Base-by-base conservation (phyloP, 2,113 vertebrate species). In the Microcebus jonahi region DNA sequence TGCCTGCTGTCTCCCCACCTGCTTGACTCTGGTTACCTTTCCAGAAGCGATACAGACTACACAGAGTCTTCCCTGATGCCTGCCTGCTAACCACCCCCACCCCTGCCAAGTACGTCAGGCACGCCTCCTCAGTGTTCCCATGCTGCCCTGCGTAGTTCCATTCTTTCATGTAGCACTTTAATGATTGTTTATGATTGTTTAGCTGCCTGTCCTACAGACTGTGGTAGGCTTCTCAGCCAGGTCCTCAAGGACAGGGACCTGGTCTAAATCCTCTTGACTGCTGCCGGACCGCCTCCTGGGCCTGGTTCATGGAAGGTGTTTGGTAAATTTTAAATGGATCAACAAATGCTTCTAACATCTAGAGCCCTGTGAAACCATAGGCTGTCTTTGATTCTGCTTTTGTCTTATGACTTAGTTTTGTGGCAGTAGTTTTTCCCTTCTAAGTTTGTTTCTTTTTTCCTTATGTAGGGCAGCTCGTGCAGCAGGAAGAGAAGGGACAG, bases 401-500 rank as follows among this genome's bases (percentile, higher is more conserved):
- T 87, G 13, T 67, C 5, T 48, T 29, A 4, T 80, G 83, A 70
- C n/a, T 76, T 61, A 3, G 2, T 70, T 77, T 50, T 84, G 9
- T 57, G 65, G 71, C 53, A 95, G 67, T 63, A 76, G 34, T 17
- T 34, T 42, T 90, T 89, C 20, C 11, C 42, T 55, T 57, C 75
- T 92, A 71, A 94, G 63, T 88, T 53, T 31, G 36, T 48, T 25
- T 85, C 45, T 79, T 27, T 48, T 31, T 90, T 15, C 5, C 85
- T 67, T 92, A 70, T 90, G 42, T 92, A 99, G 99, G 99, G 88
- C 99, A 98, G 83, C 98, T 99, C 8, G 98, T 99, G 92, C 99
- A 99, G 94, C 17, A 99, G 94, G 99, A 99, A 97, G 99, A 99
- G 97, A 99, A 99, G 89, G 99, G 98, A 39, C 99, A 99, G 90